Conservation (phyloP, 2,113 vertebrate genomes). For the Dromaius novaehollandiae region DNA sequence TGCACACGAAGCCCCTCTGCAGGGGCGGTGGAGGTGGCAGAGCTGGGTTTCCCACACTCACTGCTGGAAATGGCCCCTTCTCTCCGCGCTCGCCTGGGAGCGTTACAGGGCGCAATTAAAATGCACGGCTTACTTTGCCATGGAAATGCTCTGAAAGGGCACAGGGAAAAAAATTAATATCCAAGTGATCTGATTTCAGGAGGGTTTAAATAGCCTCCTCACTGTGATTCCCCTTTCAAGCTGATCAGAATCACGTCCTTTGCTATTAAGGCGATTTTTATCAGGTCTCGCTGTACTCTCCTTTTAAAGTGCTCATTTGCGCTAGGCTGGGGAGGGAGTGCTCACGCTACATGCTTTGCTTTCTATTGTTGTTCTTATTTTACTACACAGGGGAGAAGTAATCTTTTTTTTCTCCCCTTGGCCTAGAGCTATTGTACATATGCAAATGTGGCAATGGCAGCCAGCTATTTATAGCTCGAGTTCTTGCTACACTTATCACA, state of each 20-base stretch:
- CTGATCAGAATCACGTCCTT: constrained; percentile 50
- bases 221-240: neutral
- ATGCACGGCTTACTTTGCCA: neutral
- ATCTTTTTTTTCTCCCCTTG: constrained; percentile 61
- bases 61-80: neutral
- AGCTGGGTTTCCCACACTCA: neutral
- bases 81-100: rapidly evolving
- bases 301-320: constrained; percentile 26
- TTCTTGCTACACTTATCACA: constrained; percentile 79
- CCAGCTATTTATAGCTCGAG: constrained; percentile 80
- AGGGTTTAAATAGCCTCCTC: neutral
- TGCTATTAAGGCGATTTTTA: constrained; percentile 56
- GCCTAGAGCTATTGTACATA: constrained; percentile 81
- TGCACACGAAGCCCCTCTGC: neutral
- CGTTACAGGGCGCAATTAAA: neutral
- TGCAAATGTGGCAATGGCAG: constrained; percentile 78
- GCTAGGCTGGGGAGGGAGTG: neutral
- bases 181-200: constrained; percentile 33
- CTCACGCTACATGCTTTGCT: constrained; percentile 51
- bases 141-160: neutral
- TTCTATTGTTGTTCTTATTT: constrained; percentile 62
- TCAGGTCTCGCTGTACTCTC: constrained; percentile 40
- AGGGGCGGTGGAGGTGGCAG: rapidly evolving
- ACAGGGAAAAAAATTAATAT: neutral
- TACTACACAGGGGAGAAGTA: constrained; percentile 64